These are phyloP conservation scores for Brassicogethes aeneus DNA, from an alignment of 2,888 invertebrate species.

Conservation along the genomic window DNA sequence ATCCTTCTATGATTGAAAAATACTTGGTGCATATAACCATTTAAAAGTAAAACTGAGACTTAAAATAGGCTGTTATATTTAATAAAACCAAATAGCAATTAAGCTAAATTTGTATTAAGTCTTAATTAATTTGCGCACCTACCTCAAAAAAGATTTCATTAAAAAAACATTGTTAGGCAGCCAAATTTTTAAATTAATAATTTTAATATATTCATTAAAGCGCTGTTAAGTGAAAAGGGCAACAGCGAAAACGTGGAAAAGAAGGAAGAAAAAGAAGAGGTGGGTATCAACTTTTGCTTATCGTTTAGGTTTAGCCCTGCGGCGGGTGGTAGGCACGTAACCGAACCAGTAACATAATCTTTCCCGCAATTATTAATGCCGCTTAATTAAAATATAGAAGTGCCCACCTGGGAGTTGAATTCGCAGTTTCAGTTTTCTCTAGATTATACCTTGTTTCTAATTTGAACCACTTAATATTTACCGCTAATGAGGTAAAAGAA, in stretches of 20 bases:
- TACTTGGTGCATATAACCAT: no score
- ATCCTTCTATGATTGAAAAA: no score
- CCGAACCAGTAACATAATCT: conserved; percentile 27
- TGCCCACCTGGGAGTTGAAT: conserved; percentile 34
- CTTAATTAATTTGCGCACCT: no score
- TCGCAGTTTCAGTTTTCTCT: conserved; percentile 33
- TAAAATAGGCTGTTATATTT: no score
- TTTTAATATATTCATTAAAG: not conserved
- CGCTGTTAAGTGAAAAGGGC: not conserved
- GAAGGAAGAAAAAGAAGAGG: not conserved
- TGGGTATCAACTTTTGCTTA: not conserved
- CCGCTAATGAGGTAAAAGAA: conserved; percentile 34
- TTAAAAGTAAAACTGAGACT: no score
- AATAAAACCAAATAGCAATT: no score
- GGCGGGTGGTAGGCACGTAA: conserved; percentile 14
- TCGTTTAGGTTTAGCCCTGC: not conserved
- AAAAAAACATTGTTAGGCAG: no score
- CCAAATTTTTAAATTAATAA: no score
- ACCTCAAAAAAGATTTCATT: no score
- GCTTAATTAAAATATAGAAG: conserved; percentile 39
- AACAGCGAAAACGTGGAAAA: not conserved
- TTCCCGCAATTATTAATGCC: conserved; percentile 33
- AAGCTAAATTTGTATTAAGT: no score
- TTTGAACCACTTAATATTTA: conserved; percentile 35
- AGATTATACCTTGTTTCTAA: conserved; percentile 35